Base-by-base conservation (phyloP, 2,888 invertebrate genomes). In the Synergus gifuensis region DNA sequence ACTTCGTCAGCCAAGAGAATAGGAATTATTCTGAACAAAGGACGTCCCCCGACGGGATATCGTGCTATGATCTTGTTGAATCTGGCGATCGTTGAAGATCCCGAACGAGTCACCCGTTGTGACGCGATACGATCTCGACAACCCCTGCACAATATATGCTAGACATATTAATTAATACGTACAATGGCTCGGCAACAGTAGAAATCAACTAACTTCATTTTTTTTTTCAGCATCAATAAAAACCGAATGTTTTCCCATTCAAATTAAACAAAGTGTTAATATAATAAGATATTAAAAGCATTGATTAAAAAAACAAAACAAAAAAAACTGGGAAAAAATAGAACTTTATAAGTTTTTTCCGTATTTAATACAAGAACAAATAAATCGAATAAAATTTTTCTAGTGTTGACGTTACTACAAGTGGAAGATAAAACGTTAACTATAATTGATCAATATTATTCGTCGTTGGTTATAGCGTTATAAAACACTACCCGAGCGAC, bases 161-260 rank as follows among this genome's bases (percentile, higher is more conserved):
- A 80, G 86, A 89, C 86, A 82, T 88, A 88, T 87, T 88, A 89
- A 89, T 88, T 88, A 87, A 88, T 88, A 86, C 84, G 79, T 84
- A 5, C 22, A 18, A 44, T 60, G 9, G 9, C 36, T n/a, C 0
- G 8, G n/a, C 8, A 54, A n/a, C 12, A 60, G 2, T 22, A 22
- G 12, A 12, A 22, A 22, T 60, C n/a, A 8, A n/a, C 8, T n/a
- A 9, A 54, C 7, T 54, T 54, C n/a, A n/a, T n/a, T n/a, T 2
- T 44, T 4, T 8, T 54, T 8, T n/a, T n/a, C n/a, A n/a, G n/a
- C 9, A 9, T n/a, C n/a, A 0, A 46, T 4, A 14, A 16, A 12
- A 46, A 14, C 0, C 12, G 3, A 46, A 46, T 4, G 5, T 16
- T 46, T 7, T n/a, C 14, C n/a, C 16, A 16, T 49, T 16, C 49